Conservation (phyloP, 35 echinoderm and acorn worm genomes). For the Apostichopus parvimensis region DNA sequence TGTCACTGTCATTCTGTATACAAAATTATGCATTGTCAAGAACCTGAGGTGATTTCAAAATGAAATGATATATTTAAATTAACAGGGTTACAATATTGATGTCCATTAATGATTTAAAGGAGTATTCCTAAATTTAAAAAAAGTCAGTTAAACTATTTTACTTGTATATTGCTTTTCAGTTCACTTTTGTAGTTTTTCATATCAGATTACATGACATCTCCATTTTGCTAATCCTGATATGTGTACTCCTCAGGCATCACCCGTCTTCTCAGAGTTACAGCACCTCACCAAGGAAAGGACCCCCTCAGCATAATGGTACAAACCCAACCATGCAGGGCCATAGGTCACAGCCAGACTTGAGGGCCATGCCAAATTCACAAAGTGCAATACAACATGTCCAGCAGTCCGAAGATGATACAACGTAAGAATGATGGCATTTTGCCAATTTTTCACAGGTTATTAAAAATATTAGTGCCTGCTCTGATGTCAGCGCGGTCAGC, state of each 20-base stretch:
- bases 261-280: conserved; percentile 9
- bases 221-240: not conserved
- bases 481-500: no score
- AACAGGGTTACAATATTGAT: no score
- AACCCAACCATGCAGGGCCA: conserved; percentile 31
- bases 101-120: no score
- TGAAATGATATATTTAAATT: no score
- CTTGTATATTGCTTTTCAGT: no score
- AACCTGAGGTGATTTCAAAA: no score
- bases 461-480: no score
- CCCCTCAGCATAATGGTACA: conserved; percentile 24
- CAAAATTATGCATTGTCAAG: no score
- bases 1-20: no score
- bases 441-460: no score
- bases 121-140: no score
- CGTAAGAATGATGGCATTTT: not conserved
- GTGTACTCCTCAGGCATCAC: not conserved
- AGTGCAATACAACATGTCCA: conserved; percentile 42
- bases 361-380: conserved; percentile 17
- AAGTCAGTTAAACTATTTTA: no score
- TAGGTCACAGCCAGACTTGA: conserved; percentile 53
- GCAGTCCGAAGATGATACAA: conserved; percentile 30
- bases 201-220: not conserved
- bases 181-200: not conserved
- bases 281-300: conserved; percentile 56